These are phyloP conservation scores for Zosterops hypoxanthus DNA, from an alignment of 2,113 vertebrate species.

Conservation along the genomic window DNA sequence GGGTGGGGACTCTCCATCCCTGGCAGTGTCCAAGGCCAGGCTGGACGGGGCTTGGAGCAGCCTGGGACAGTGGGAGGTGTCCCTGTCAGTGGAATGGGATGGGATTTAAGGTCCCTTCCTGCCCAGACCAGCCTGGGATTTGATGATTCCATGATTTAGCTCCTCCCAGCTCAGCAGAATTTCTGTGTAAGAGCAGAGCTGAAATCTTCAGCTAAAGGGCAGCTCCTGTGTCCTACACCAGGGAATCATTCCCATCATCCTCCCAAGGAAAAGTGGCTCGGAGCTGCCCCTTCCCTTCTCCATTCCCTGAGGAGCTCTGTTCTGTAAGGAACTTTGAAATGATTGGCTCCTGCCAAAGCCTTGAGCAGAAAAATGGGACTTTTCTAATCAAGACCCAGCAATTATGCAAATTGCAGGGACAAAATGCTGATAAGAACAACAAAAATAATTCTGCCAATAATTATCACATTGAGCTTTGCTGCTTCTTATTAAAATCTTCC, in stretches of 20 bases:
- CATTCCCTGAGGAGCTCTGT: not conserved
- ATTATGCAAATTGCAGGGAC: constrained; percentile 1
- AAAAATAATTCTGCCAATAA: constrained; percentile 2
- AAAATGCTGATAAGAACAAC: constrained; percentile 1
- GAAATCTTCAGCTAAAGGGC: not conserved
- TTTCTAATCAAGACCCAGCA: not conserved
- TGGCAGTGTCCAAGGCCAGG: not conserved
- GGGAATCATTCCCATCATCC: not conserved
- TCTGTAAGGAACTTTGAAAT: not conserved
- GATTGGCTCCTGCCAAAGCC: not conserved
- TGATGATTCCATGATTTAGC: not conserved
- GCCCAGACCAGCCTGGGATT: not conserved
- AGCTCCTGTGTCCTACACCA: not conserved
- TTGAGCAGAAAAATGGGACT: not conserved
- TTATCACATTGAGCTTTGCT: not conserved
- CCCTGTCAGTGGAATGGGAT: not conserved
- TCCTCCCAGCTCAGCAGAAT: not conserved
- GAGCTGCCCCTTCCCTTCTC: not conserved
- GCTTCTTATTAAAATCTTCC: not conserved
- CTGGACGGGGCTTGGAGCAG: accelerated
- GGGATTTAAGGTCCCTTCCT: not conserved
- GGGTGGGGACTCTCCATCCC: not conserved
- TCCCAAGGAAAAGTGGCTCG: not conserved
- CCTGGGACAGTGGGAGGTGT: not conserved
- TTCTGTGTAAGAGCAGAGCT: not conserved